Percentiles rank a stretch among this genome's conserved stretches.
These are phyloP conservation scores for Brevimyrus niger DNA, from an alignment of 2,113 vertebrate genomes.

Conservation along the genomic window DNA sequence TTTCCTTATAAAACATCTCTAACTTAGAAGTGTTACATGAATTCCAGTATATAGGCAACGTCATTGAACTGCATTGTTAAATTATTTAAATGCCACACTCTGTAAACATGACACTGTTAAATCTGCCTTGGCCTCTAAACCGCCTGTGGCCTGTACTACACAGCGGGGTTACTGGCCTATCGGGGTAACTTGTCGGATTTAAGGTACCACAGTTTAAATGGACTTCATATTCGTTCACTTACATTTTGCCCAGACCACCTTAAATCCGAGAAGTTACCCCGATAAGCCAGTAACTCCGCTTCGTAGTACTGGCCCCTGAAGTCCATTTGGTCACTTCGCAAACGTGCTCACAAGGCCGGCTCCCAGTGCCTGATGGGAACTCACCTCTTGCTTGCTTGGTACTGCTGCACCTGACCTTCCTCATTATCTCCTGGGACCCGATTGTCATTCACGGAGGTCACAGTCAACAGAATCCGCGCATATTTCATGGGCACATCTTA, in stretches of 20 bases:
- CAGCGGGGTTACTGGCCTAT: no score
- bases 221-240: no score
- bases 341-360: neutral
- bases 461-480: neutral
- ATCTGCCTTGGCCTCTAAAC: neutral
- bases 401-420: neutral
- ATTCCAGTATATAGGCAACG: neutral
- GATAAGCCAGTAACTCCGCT: no score
- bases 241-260: no score
- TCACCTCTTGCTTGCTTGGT: neutral
- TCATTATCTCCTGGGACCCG: conserved; percentile 1
- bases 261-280: no score
- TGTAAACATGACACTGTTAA: neutral
- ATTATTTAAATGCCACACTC: neutral
- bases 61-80: neutral
- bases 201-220: no score
- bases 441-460: neutral
- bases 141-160: neutral
- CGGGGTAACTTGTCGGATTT: no score
- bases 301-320: neutral
- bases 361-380: neutral
- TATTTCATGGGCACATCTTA: neutral
- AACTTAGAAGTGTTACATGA: neutral
- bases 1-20: neutral
- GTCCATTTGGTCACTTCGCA: neutral